phyloP scores from a whole-genome alignment of 2,113 vertebrate genomes.

The Mus pahari region DNA sequence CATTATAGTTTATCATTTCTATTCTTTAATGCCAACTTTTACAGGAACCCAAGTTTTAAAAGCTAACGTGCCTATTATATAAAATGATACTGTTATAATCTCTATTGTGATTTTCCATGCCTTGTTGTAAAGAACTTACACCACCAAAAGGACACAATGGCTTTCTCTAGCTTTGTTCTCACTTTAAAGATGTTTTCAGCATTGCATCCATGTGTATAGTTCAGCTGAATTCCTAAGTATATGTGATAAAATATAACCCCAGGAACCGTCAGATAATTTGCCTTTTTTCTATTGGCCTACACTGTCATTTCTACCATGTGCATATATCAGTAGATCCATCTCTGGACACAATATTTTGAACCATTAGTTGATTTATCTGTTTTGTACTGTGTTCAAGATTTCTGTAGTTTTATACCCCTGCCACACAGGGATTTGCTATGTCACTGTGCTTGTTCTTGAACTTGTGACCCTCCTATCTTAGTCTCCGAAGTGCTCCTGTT shows the following conservation, averaged over 20 bases:
- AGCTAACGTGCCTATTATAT: background rate
- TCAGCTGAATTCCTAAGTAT: constrained; percentile 4
- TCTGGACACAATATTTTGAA: background rate
- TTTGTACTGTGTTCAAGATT: background rate
- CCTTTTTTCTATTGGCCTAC: background rate
- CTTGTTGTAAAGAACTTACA: background rate
- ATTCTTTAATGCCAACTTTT: constrained; percentile 7
- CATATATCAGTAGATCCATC: background rate
- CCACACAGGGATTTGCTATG: too few species aligned
- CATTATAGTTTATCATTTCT: background rate
- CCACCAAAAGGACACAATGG: background rate
- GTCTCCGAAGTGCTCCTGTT: background rate
- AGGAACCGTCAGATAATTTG: background rate
- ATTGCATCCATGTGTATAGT: background rate
- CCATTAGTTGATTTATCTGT: background rate
- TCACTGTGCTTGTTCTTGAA: background rate
- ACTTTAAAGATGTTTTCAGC: background rate
- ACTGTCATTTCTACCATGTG: background rate
- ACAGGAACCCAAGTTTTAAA: background rate
- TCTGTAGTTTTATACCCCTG: background rate
- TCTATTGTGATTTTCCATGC: background rate
- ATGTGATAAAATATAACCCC: background rate
- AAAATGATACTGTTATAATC: background rate
- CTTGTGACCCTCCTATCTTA: background rate
- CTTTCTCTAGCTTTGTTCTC: background rate